Percentiles rank a stretch among this genome's conserved stretches.
Conservation (phyloP, 2,888 invertebrate genomes). For the Drosophila demipolita region DNA sequence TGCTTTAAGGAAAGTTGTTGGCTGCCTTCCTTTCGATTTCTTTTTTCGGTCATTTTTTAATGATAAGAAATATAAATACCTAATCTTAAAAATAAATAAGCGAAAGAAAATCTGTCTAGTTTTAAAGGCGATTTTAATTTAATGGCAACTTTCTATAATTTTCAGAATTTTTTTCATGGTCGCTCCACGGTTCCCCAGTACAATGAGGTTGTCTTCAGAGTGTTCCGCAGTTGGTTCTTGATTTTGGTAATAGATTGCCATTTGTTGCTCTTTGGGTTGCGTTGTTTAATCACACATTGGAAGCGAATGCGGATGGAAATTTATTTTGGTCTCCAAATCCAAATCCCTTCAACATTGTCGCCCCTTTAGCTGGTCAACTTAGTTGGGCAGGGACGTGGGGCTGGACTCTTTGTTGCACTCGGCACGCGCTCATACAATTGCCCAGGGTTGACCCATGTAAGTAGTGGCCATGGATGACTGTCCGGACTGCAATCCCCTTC, state of each 20-base stretch:
- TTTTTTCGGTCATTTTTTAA: too few species aligned
- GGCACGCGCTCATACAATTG: constrained; percentile 50
- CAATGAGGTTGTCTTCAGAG: not conserved
- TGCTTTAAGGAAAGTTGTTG: too few species aligned
- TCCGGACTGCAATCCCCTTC: not conserved
- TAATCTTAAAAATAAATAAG: too few species aligned
- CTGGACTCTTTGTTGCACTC: constrained; percentile 46
- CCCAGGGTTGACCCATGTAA: constrained; percentile 39
- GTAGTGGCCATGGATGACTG: constrained; percentile 23
- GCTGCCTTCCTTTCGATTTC: too few species aligned
- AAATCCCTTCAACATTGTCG: constrained; percentile 8
- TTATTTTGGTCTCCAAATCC: constrained; percentile 12
- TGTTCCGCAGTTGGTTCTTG: not conserved
- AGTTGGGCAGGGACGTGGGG: not conserved
- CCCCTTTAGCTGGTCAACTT: constrained; percentile 18
- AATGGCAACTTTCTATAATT: too few species aligned
- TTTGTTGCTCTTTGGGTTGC: not conserved
- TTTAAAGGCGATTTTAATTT: too few species aligned
- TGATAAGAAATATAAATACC: too few species aligned
- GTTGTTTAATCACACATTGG: constrained; percentile 24
- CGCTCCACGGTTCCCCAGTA: not conserved
- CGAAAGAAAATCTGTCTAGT: too few species aligned
- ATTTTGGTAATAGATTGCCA: not conserved
- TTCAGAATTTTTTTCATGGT: not conserved
- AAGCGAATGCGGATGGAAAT: constrained; percentile 14